Conservation (phyloP, 2,113 vertebrate genomes). For the Recurvirostra avosetta region DNA sequence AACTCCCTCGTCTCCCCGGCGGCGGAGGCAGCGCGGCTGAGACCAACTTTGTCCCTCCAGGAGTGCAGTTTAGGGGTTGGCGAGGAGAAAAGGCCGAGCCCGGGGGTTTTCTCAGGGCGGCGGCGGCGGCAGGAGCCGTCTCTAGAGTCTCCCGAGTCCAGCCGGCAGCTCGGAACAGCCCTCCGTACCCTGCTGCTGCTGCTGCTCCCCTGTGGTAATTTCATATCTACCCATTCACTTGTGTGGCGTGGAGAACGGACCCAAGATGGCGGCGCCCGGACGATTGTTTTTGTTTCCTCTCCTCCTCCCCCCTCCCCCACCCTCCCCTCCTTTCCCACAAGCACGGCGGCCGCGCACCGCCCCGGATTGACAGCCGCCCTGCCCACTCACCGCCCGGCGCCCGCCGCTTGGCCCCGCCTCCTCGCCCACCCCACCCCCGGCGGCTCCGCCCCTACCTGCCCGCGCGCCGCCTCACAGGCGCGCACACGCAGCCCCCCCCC, state of each 20-base stretch:
- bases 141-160: constrained; percentile 36
- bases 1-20: background rate
- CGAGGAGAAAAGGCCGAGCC: constrained; percentile 32
- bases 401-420: fast-evolving
- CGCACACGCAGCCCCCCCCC: background rate
- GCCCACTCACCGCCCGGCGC: fast-evolving
- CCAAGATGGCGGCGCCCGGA: constrained; percentile 87
- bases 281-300: constrained; percentile 84
- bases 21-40: constrained; percentile 24
- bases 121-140: background rate
- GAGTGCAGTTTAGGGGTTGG: background rate
- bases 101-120: background rate
- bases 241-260: constrained; percentile 61
- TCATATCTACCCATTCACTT: constrained; percentile 76
- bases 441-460: background rate
- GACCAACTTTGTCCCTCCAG: constrained; percentile 54
- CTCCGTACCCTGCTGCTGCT: constrained; percentile 41
- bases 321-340: background rate
- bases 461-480: background rate
- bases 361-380: fast-evolving
- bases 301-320: background rate
- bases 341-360: background rate
- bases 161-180: constrained; percentile 28
- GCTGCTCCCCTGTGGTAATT: constrained; percentile 62
- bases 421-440: fast-evolving